Evolutionary conservation across 2,888 invertebrate species (phyloP).

Genomic region (Lepidonotus clava): DNA sequence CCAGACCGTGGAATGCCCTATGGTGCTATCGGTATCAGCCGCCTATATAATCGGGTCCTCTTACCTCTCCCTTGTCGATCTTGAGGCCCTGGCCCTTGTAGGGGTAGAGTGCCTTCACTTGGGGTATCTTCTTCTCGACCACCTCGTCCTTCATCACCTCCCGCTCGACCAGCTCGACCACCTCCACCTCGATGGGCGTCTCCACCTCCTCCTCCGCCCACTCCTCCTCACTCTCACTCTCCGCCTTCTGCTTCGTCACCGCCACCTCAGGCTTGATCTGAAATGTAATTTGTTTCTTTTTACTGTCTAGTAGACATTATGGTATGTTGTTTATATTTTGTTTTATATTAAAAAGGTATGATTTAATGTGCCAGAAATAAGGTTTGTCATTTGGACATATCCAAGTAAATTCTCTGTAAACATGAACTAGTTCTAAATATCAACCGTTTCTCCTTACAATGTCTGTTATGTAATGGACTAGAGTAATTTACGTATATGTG

Average conservation of each 20-base stretch:
- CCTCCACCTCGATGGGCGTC: conserved; percentile 95
- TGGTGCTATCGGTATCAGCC: too few species aligned
- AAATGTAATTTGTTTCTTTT: too few species aligned
- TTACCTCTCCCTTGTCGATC: conserved; percentile 92
- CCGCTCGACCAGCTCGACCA: conserved; percentile 90
- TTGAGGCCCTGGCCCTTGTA: conserved; percentile 96
- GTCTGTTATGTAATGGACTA: too few species aligned
- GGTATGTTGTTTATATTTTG: too few species aligned
- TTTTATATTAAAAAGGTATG: too few species aligned
- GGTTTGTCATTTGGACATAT: too few species aligned
- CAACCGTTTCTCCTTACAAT: too few species aligned
- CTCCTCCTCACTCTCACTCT: conserved; percentile 66
- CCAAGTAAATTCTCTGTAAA: background rate
- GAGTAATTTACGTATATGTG: too few species aligned
- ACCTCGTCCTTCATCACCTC: conserved; percentile 92
- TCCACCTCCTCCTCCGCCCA: conserved; percentile 85
- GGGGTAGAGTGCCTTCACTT: conserved; percentile 89
- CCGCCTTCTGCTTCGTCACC: conserved; percentile 43
- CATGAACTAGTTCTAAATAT: background rate
- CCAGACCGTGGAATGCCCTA: too few species aligned
- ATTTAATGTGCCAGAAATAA: too few species aligned
- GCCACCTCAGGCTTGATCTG: conserved; percentile 60
- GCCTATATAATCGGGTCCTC: too few species aligned
- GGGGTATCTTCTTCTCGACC: conserved; percentile 92
- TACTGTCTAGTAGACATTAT: too few species aligned